Evolutionary conservation across 1,140 invertebrate species (phyloP).

Genomic region (Idris sp.): DNA sequence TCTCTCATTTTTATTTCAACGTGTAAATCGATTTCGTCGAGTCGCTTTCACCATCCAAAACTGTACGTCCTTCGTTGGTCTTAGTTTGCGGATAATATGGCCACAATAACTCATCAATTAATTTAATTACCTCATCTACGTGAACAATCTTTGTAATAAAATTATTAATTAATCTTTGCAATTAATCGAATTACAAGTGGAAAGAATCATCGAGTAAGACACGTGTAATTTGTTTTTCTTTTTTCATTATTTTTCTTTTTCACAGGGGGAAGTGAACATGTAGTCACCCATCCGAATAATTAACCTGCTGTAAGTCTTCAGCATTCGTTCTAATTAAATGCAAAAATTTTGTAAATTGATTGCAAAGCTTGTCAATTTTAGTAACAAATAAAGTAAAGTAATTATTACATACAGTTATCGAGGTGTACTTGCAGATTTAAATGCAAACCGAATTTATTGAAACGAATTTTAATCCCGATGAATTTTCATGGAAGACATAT

Average conservation of each 20-base stretch:
- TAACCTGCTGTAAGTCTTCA: neutral
- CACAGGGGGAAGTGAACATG: no score
- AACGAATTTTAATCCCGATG: slow-evolving; percentile 7
- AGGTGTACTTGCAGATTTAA: neutral
- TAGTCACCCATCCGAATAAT: slow-evolving; percentile 12
- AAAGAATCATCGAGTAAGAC: slow-evolving; percentile 16
- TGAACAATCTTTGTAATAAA: slow-evolving; percentile 32
- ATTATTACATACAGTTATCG: no score
- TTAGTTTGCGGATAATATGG: slow-evolving; percentile 36
- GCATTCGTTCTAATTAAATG: no score
- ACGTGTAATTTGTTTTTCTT: no score
- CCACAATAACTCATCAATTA: slow-evolving; percentile 51
- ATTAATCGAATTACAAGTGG: slow-evolving; percentile 35
- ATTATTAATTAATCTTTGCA: slow-evolving; percentile 40
- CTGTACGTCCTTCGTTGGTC: slow-evolving; percentile 25
- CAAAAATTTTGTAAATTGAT: no score
- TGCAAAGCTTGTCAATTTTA: no score
- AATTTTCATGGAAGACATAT: slow-evolving; percentile 16
- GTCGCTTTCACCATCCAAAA: slow-evolving; percentile 42
- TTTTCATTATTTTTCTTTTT: no score
- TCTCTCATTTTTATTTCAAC: slow-evolving; percentile 42
- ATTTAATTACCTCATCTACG: slow-evolving; percentile 42
- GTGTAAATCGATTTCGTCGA: slow-evolving; percentile 49
- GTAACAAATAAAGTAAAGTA: no score
- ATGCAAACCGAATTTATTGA: slow-evolving; percentile 5